Evolutionary conservation across 2,888 invertebrate genomes (phyloP), one percentile per base, ranked within the genome.

Genomic region (Hypercompe scribonia): DNA sequence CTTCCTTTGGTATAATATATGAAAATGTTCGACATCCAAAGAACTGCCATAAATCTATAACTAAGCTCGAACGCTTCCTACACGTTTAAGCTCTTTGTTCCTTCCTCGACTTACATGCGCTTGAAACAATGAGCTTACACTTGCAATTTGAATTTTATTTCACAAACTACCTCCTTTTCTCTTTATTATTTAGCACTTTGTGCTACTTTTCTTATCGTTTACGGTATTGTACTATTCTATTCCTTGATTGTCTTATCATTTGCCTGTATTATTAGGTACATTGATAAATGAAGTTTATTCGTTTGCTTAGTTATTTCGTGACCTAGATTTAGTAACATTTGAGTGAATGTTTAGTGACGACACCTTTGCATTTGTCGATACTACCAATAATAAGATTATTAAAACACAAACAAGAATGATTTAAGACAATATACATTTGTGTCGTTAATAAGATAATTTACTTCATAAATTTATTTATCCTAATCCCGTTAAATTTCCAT

Each of bases 141-240:
- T 81, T 85, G 88, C 90, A 88, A 91, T 92, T 93, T 90, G 89
- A 90, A 92, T 91, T 90, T 89, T 88, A 88, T 85, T 82, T 86
- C 81, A 82, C 78, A 83, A 83, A 71, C 77, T 77, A 82, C 81
- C 75, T 87, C 83, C 86, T 88, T 90, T 90, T 90, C 87, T 88
- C 87, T 89, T 87, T 84, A 88, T 89, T 89, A 90, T 91, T 88
- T 89, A 90, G 83, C 86, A 84, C 83, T 79, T 86, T 79, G 82
- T 86, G 84, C 83, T 84, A 82, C 78, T 77, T 78, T 82, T 83
- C 68, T 76, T 78, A 54, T 72, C 68, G 68, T 28, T 65, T 58
- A n/a, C 33, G 34, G 61, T 72, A 70, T 70, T 76, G 54, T 24
- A 31, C 64, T 70, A 66, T 64, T 75, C 73, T 77, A 31, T 66